Conservation (phyloP, 53 echinoderm and acorn worm genomes). For the Actinopyga echinites region DNA sequence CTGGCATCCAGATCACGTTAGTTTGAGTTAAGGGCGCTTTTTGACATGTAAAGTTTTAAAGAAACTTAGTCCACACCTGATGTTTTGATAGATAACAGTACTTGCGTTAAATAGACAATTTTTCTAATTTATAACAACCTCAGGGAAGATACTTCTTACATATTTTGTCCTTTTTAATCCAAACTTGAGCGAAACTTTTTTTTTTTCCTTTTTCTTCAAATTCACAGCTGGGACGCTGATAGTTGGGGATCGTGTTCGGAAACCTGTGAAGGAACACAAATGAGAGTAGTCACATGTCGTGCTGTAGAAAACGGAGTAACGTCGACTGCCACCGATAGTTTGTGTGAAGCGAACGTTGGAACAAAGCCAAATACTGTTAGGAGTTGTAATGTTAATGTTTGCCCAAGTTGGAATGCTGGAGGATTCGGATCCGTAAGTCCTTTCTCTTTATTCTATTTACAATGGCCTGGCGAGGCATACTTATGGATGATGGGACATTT, state of each 20-base stretch:
- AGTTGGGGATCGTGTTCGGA: slow-evolving; percentile 9
- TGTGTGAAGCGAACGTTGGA: slow-evolving; percentile 25
- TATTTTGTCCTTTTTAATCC: neutral
- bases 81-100: no score
- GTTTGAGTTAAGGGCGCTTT: no score
- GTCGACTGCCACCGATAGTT: neutral
- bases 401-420: neutral
- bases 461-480: neutral
- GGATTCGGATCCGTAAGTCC: neutral
- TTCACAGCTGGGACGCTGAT: slow-evolving; percentile 7
- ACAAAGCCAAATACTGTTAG: neutral
- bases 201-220: neutral
- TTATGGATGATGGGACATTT: neutral
- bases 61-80: no score
- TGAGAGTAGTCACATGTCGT: neutral
- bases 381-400: slow-evolving; percentile 1
- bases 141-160: neutral
- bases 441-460: neutral
- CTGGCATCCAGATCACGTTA: no score
- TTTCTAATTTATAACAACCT: neutral
- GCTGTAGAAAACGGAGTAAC: neutral
- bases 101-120: no score
- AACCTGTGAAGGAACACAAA: slow-evolving; percentile 5
- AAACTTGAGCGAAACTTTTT: neutral
- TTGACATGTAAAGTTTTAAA: no score